These are phyloP conservation scores for Thunnus thynnus DNA, from an alignment of 2,113 vertebrate species.

Conservation along the genomic window DNA sequence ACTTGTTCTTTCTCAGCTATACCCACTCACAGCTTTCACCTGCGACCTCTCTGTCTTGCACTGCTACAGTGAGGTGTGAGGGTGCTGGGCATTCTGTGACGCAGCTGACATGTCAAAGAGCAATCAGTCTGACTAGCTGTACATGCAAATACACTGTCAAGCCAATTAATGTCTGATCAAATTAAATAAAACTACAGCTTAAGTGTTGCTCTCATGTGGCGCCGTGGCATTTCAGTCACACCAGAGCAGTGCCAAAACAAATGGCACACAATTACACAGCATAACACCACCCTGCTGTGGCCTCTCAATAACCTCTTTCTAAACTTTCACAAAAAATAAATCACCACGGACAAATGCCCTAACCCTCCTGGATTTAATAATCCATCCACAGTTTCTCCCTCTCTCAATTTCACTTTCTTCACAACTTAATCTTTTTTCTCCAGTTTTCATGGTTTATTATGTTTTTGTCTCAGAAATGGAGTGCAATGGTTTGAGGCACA, in stretches of 20 bases:
- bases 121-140: slow-evolving; percentile 1
- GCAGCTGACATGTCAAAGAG: slow-evolving; percentile 24
- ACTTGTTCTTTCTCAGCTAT: neutral
- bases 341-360: slow-evolving; percentile 9
- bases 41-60: slow-evolving; percentile 9
- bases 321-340: slow-evolving; percentile 9
- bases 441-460: slow-evolving; percentile 28
- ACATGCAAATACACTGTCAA: slow-evolving; percentile 20
- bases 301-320: slow-evolving; percentile 42
- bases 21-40: slow-evolving; percentile 17
- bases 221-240: slow-evolving; percentile 21
- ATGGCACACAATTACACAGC: slow-evolving; percentile 31
- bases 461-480: slow-evolving; percentile 19
- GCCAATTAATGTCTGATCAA: slow-evolving; percentile 70
- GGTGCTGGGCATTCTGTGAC: slow-evolving; percentile 15
- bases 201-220: slow-evolving; percentile 46
- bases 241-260: slow-evolving; percentile 56
- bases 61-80: slow-evolving; percentile 27
- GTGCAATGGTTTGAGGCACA: slow-evolving; percentile 35
- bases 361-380: slow-evolving; percentile 37
- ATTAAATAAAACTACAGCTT: slow-evolving; percentile 42
- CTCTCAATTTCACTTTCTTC: slow-evolving; percentile 26
- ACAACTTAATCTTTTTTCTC: slow-evolving; percentile 21
- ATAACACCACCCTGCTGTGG: slow-evolving; percentile 29
- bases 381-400: neutral